Percentiles rank a stretch among this genome's conserved stretches.
Evolutionary conservation across 2,113 vertebrate genomes (phyloP).

Genomic region (Atlantisia rogersi): DNA sequence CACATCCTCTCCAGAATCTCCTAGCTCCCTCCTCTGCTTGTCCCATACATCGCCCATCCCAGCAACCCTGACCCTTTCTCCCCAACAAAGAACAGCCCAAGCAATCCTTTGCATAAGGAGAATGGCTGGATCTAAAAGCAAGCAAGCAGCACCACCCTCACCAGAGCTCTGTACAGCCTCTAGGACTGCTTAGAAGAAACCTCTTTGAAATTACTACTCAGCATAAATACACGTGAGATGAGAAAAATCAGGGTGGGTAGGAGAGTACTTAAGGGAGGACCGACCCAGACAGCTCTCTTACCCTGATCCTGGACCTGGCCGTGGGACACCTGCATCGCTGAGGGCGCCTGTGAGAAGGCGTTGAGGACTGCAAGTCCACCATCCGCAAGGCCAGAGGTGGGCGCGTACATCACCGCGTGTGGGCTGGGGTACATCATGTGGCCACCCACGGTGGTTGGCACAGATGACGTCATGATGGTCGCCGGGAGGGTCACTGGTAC

Average conservation of each 20-base stretch:
- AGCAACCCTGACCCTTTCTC: not conserved
- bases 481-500: constrained; percentile 90
- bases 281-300: constrained; percentile 63
- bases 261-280: not conserved
- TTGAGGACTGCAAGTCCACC: constrained; percentile 95
- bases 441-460: constrained; percentile 93
- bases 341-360: constrained; percentile 91
- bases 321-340: constrained; percentile 96
- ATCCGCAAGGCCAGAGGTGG: constrained; percentile 87
- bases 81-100: not conserved
- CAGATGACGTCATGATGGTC: constrained; percentile 96
- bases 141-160: accelerated
- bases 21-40: not conserved
- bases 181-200: not conserved
- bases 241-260: not conserved
- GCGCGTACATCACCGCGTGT: constrained; percentile 96
- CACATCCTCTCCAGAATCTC: not conserved
- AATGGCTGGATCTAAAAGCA: not conserved
- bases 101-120: not conserved
- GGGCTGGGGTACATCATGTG: constrained; percentile 99
- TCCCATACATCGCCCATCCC: not conserved
- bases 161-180: not conserved
- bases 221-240: accelerated
- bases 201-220: not conserved
- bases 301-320: constrained; percentile 90